Evolutionary conservation across 2,113 vertebrate genomes (phyloP).

Genomic region (Cyphomyrus discorhynchus): DNA sequence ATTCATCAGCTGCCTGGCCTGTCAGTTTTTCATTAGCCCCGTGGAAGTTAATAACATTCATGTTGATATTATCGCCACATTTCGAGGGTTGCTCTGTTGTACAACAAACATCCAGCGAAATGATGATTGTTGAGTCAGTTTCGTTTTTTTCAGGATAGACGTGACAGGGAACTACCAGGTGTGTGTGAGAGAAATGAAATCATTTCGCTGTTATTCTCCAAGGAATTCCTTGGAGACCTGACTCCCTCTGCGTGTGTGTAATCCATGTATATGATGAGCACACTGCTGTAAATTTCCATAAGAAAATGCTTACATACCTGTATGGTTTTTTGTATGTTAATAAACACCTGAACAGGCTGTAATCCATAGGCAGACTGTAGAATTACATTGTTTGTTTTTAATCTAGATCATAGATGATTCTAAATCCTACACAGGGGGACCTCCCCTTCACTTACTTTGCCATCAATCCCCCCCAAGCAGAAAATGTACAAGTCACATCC

Average conservation of each 20-base stretch:
- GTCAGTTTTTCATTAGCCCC: constrained; percentile 36
- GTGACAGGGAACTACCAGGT: neutral
- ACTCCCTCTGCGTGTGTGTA: neutral
- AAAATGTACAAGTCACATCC: neutral
- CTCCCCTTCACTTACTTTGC: neutral
- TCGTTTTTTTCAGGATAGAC: neutral
- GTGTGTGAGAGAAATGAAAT: neutral
- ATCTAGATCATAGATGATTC: neutral
- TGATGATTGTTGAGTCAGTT: constrained; percentile 12
- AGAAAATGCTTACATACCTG: neutral
- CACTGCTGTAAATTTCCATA: neutral
- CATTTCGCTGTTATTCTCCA: neutral
- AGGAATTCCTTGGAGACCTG: neutral
- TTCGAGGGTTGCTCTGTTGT: constrained; percentile 27
- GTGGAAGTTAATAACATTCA: constrained; percentile 41
- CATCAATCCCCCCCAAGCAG: neutral
- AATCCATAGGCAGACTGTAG: neutral
- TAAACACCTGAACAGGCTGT: neutral
- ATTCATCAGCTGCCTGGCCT: constrained; percentile 28
- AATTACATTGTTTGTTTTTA: neutral
- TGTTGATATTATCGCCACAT: constrained; percentile 41
- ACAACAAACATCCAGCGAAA: constrained; percentile 40
- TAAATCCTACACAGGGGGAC: neutral
- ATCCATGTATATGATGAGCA: neutral
- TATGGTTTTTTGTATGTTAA: neutral